Evolutionary conservation across 2,113 vertebrate species (phyloP).

Genomic region (Tapirus terrestris): DNA sequence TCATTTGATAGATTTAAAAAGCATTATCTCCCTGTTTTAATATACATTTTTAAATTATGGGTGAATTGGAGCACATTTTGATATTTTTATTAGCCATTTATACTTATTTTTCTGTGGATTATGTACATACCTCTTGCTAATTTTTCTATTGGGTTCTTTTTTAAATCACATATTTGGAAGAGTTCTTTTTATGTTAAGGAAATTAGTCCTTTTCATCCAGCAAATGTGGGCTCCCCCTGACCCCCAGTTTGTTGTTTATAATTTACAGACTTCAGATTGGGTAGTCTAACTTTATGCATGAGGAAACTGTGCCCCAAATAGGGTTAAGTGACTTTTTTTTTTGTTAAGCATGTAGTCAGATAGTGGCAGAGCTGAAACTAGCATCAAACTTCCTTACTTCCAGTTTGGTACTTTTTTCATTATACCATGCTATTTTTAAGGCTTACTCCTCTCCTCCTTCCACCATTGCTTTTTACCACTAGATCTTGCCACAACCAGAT

Average conservation of each 20-base stretch:
- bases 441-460: background rate
- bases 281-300: background rate
- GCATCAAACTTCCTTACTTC: background rate
- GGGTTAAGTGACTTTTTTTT: background rate
- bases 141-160: background rate
- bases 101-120: background rate
- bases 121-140: background rate
- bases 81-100: constrained; percentile 47
- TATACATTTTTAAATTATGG: background rate
- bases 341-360: background rate
- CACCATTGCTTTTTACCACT: background rate
- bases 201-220: background rate
- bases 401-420: background rate
- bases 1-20: constrained; percentile 46
- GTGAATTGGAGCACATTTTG: background rate
- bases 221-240: background rate
- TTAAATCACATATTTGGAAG: background rate
- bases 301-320: background rate
- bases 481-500: background rate
- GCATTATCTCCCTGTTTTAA: background rate
- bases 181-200: constrained; percentile 41
- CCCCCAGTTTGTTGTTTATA: background rate
- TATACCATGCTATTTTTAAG: constrained; percentile 6
- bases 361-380: background rate
- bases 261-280: background rate